A percentile compares a stretch with the other conserved stretches of the same genome.
Conservation (phyloP, 2,888 invertebrate genomes). For the Barypeithes pellucidus region DNA sequence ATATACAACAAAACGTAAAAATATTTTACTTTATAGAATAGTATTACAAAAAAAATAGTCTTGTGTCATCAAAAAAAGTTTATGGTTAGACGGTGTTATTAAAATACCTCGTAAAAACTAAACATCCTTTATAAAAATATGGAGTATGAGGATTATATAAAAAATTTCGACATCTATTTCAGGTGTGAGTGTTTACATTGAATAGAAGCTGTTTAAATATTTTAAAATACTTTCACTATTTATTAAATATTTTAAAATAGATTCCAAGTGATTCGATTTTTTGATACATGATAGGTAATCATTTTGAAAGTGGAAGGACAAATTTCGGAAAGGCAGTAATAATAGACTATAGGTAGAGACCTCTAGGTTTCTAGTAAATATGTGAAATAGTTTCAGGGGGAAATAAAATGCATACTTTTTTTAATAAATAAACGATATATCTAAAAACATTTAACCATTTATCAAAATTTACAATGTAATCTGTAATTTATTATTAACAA, state of each 20-base stretch:
- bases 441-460: not conserved
- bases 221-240: conserved; percentile 7
- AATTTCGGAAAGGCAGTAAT: too few relatives aligned
- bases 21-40: not conserved
- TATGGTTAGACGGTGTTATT: not conserved
- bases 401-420: not conserved
- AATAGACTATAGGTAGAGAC: too few relatives aligned
- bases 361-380: too few relatives aligned
- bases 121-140: not conserved
- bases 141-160: not conserved
- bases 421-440: not conserved
- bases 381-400: too few relatives aligned
- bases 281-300: too few relatives aligned
- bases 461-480: not conserved
- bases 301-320: not conserved
- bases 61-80: not conserved
- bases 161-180: not conserved
- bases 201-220: not conserved
- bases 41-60: too few relatives aligned
- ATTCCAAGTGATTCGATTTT: not conserved
- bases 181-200: not conserved
- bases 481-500: conserved; percentile 7
- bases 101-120: too few relatives aligned
- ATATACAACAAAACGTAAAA: not conserved
- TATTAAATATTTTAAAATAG: conserved; percentile 2